phyloP scores from a whole-genome alignment of 2,888 invertebrate genomes.

The Ypsolopha scabrella region DNA sequence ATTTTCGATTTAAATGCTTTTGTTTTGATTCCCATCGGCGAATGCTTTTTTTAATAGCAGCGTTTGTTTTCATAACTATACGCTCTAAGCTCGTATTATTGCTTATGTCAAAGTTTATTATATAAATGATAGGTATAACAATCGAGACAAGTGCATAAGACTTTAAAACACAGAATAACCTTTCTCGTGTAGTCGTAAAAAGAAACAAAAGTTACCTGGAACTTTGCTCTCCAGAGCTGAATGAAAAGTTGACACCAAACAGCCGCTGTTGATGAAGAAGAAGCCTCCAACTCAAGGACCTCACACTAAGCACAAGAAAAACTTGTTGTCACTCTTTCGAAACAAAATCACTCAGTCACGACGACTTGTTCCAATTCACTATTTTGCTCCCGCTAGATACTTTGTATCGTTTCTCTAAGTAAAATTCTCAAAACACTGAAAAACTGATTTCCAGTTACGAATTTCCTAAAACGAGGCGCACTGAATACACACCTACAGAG shows the following conservation, averaged over 20 bases:
- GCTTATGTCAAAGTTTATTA: too few relatives aligned
- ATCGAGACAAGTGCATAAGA: too few relatives aligned
- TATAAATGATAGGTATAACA: too few relatives aligned
- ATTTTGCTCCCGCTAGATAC: not conserved
- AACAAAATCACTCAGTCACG: conserved; percentile 33
- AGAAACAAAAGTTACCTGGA: not conserved
- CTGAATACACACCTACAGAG: conserved; percentile 40
- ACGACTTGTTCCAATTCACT: conserved; percentile 16
- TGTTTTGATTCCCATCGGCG: too few relatives aligned
- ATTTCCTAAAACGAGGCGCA: conserved; percentile 20
- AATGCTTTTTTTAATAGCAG: too few relatives aligned
- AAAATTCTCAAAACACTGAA: conserved; percentile 12
- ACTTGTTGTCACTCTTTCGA: conserved; percentile 58
- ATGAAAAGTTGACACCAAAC: conserved; percentile 31
- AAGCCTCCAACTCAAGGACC: conserved; percentile 63
- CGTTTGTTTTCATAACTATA: too few relatives aligned
- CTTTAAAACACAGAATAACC: too few relatives aligned
- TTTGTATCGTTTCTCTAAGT: conserved; percentile 2
- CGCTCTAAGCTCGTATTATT: too few relatives aligned
- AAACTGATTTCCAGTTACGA: conserved; percentile 52
- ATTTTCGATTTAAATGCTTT: too few relatives aligned
- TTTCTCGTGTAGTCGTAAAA: too few relatives aligned
- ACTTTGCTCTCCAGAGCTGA: not conserved
- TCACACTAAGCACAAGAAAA: conserved; percentile 47
- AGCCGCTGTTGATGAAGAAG: conserved; percentile 28